Evolutionary conservation across 2,797 vertebrate species (phyloP).

Genomic region (Alca torda): DNA sequence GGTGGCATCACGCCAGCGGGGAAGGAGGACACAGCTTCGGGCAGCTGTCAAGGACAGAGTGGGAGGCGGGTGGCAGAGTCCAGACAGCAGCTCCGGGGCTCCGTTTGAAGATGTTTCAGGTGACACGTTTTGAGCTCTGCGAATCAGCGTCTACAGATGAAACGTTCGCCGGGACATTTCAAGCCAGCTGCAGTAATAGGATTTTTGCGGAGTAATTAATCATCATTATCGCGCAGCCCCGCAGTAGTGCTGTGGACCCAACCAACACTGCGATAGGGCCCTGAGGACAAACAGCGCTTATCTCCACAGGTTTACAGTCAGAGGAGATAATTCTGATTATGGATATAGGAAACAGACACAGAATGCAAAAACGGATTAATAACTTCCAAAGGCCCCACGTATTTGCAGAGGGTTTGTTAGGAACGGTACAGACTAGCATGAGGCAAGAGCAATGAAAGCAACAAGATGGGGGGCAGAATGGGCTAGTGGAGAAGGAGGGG

Average conservation of each 20-base stretch:
- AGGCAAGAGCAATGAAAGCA: background rate
- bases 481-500: background rate
- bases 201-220: slow-evolving; percentile 28
- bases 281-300: background rate
- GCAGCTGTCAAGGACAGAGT: background rate
- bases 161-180: background rate
- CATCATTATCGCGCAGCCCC: background rate
- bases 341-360: background rate
- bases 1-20: rapidly evolving
- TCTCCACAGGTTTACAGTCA: background rate
- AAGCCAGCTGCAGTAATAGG: slow-evolving; percentile 9
- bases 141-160: background rate
- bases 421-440: background rate
- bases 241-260: background rate
- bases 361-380: background rate
- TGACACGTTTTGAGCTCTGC: background rate
- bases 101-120: background rate
- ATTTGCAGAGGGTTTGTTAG: background rate
- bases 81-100: background rate
- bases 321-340: slow-evolving; percentile 11
- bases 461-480: background rate
- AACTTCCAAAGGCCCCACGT: background rate
- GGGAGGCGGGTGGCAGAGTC: background rate
- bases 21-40: background rate
- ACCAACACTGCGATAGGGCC: background rate